A percentile compares a stretch with the other conserved stretches of the same genome.
Evolutionary conservation across 1,140 invertebrate species (phyloP).

Genomic region (Mya arenaria): DNA sequence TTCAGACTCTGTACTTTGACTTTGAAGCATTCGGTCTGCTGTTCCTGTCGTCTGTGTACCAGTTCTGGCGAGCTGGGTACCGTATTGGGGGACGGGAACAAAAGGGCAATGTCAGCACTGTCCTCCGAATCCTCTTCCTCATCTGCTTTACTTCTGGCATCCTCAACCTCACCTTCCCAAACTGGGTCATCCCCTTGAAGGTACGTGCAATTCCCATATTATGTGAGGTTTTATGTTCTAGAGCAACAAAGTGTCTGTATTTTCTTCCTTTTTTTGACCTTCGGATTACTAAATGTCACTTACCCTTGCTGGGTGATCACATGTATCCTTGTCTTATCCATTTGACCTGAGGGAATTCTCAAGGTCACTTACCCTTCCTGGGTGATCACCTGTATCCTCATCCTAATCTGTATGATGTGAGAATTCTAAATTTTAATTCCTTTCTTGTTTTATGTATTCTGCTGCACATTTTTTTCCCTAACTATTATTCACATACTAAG

Average conservation of each 20-base stretch:
- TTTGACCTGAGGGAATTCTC: no score
- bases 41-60: conserved; percentile 36
- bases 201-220: neutral
- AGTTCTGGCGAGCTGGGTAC: conserved; percentile 40
- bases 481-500: neutral
- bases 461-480: no score
- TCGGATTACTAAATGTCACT: no score
- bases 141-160: conserved; percentile 24
- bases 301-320: no score
- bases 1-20: conserved; percentile 48
- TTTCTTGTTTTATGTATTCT: no score
- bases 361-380: conserved; percentile 44
- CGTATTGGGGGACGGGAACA: conserved; percentile 41
- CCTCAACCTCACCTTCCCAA: conserved; percentile 37
- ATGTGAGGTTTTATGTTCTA: neutral
- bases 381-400: neutral
- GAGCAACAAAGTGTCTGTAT: neutral
- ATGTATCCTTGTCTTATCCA: no score
- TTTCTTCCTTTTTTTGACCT: no score
- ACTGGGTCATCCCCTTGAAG: conserved; percentile 20
- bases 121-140: conserved; percentile 34
- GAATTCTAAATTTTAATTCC: no score
- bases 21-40: conserved; percentile 18
- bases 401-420: no score
- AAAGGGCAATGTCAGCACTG: conserved; percentile 24